These are phyloP conservation scores for Emydura subglobosa DNA, from an alignment of 2,113 vertebrate species.

Conservation along the genomic window DNA sequence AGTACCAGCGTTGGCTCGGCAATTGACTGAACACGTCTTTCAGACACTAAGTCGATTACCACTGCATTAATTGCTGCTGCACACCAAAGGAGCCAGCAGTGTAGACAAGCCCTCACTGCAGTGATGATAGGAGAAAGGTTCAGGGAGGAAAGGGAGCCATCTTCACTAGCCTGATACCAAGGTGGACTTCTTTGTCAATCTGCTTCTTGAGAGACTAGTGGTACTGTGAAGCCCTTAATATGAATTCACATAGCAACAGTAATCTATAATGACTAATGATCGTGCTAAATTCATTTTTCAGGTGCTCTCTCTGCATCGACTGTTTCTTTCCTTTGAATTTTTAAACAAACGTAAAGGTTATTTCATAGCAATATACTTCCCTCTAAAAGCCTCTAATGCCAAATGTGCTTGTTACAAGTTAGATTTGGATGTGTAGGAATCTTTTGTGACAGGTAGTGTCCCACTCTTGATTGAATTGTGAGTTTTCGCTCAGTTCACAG, in stretches of 20 bases:
- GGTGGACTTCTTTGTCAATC: not conserved
- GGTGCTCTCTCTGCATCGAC: not conserved
- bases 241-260: not conserved
- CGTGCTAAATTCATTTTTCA: not conserved
- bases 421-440: not conserved
- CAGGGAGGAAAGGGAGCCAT: not conserved
- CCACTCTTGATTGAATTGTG: not conserved
- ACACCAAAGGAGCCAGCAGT: too few relatives aligned
- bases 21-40: too few relatives aligned
- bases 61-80: too few relatives aligned
- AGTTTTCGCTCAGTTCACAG: not conserved
- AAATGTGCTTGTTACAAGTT: not conserved
- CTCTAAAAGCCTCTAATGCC: not conserved
- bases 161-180: not conserved
- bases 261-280: not conserved
- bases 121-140: not conserved
- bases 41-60: too few relatives aligned
- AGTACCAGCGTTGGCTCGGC: too few relatives aligned
- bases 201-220: not conserved
- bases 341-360: not conserved
- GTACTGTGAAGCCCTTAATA: not conserved
- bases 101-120: not conserved
- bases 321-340: not conserved
- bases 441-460: not conserved
- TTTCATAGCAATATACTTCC: not conserved